Evolutionary conservation across 2,797 vertebrate species (phyloP).

Genomic region (Eulemur coronatus): DNA sequence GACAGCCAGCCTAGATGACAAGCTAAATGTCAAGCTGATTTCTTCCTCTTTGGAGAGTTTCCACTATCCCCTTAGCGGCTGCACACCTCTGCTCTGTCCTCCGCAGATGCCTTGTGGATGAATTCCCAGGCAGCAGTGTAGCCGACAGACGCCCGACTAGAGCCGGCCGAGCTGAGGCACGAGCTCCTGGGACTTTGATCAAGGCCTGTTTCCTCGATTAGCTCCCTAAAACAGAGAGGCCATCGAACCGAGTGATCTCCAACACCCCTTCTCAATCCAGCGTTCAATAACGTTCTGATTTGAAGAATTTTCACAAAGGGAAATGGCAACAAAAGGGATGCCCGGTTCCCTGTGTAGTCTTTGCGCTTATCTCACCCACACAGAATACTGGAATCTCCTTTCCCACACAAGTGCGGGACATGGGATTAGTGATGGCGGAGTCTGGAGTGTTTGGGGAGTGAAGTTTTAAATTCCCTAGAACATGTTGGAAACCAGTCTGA

Average conservation of each 20-base stretch:
- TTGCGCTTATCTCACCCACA: not conserved
- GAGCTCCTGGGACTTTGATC: not conserved
- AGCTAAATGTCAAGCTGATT: not conserved
- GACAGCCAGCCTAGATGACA: not conserved
- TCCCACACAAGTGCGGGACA: not conserved
- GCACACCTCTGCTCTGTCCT: not conserved
- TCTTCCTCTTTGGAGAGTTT: constrained; percentile 3
- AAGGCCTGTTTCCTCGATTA: not conserved
- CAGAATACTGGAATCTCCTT: not conserved
- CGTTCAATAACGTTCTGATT: not conserved
- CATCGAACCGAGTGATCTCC: not conserved
- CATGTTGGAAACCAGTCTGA: not conserved
- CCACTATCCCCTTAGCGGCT: not conserved
- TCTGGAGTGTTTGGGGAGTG: not conserved
- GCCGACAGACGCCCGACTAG: not conserved
- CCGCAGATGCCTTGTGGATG: not conserved
- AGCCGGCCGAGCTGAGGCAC: not conserved
- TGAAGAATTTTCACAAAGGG: constrained; percentile 22
- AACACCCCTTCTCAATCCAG: not conserved
- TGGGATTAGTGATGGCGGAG: not conserved
- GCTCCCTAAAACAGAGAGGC: not conserved
- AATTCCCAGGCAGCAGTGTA: not conserved
- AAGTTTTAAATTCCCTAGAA: not conserved
- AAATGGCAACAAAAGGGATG: not conserved
- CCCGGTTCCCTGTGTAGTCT: not conserved